phyloP scores from a whole-genome alignment of 2,888 invertebrate genomes.

The Microplitis deprimator region DNA sequence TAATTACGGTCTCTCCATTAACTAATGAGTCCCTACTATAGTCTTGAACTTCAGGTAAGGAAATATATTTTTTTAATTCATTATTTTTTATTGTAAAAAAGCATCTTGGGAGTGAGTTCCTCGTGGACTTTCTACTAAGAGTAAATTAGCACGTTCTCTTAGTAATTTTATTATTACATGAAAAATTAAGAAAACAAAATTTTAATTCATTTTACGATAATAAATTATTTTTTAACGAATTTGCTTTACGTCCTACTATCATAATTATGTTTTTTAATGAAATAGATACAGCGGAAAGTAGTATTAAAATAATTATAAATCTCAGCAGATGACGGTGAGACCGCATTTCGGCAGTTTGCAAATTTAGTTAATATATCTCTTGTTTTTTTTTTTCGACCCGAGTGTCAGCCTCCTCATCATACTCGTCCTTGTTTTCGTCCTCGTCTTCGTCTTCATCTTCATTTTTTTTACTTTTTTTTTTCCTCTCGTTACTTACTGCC shows the following conservation, averaged over 20 bases:
- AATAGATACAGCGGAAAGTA: background rate
- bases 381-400: too few species aligned
- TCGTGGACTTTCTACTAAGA: background rate
- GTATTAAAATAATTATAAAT: background rate
- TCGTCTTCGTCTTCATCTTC: too few species aligned
- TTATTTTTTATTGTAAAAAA: background rate
- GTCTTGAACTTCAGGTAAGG: conserved; percentile 24
- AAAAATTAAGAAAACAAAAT: background rate
- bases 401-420: too few species aligned
- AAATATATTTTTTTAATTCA: background rate
- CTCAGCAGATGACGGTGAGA: background rate
- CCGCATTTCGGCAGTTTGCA: background rate
- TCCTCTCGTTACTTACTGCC: too few species aligned
- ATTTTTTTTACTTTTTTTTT: too few species aligned
- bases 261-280: background rate
- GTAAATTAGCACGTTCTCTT: background rate
- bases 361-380: background rate
- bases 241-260: background rate
- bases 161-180: background rate
- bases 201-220: background rate
- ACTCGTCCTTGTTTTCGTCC: too few species aligned
- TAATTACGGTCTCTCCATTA: conserved; percentile 64
- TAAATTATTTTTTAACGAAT: background rate
- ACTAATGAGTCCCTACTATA: conserved; percentile 56
- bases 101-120: background rate